These are phyloP conservation scores for Caenorhabditis drosophilae DNA, from an alignment of 2,888 invertebrate species.

Conservation along the genomic window DNA sequence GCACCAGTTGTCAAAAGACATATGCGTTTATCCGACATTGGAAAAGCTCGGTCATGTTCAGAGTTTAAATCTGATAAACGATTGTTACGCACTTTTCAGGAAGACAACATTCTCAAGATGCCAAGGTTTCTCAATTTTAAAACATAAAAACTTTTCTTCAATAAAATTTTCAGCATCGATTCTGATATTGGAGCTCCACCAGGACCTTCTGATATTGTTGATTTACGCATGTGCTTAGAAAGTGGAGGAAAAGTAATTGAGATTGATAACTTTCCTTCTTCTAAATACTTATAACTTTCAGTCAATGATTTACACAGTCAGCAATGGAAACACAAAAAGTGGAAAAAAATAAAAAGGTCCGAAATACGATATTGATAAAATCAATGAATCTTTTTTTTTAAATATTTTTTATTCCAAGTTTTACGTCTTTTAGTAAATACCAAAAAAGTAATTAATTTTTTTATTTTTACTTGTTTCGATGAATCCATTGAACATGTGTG, in stretches of 20 bases:
- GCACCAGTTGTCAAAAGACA: constrained; percentile 41
- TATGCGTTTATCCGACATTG: constrained; percentile 36
- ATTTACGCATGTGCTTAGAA: constrained; percentile 32
- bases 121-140: constrained; percentile 27
- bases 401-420: no score
- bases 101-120: constrained; percentile 49
- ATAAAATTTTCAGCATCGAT: constrained; percentile 41
- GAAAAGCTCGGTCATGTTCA: constrained; percentile 44
- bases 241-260: no score
- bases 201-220: constrained; percentile 20
- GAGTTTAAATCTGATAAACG: constrained; percentile 49
- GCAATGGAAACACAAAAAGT: no score
- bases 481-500: no score
- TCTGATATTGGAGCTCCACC: constrained; percentile 38
- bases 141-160: not conserved
- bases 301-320: constrained; percentile 32
- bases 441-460: no score
- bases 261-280: no score
- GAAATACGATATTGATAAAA: no score
- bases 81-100: constrained; percentile 43
- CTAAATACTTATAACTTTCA: no score
- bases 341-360: no score
- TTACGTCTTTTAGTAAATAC: no score
- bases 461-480: no score
- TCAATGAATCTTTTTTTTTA: no score